phyloP scores from a whole-genome alignment of 2,113 vertebrate species.

The Pampusana beccarii region DNA sequence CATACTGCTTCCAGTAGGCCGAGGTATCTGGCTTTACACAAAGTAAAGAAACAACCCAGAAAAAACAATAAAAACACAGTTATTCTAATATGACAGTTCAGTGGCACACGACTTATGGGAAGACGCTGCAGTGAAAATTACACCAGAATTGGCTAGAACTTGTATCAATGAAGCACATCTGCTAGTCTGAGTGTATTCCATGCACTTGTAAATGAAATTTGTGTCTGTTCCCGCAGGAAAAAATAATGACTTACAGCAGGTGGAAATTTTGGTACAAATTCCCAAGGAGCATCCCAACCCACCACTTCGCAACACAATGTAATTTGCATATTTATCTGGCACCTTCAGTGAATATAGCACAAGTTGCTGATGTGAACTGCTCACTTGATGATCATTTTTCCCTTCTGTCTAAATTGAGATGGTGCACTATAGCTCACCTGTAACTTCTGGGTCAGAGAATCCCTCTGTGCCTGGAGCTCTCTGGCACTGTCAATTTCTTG shows the following conservation, averaged over 20 bases:
- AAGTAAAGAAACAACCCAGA: not conserved
- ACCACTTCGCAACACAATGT: not conserved
- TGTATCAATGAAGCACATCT: not conserved
- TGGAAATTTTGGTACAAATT: not conserved
- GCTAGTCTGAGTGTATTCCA: not conserved
- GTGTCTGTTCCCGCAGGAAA: not conserved
- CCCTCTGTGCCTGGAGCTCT: constrained; percentile 94
- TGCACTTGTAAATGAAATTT: not conserved
- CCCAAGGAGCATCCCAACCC: not conserved
- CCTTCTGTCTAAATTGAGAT: not conserved
- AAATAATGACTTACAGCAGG: not conserved
- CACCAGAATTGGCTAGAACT: not conserved
- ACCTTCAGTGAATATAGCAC: not conserved
- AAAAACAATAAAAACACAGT: not conserved
- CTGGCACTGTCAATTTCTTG: constrained; percentile 94
- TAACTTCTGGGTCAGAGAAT: constrained; percentile 92
- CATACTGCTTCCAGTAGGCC: not conserved
- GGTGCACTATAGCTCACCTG: constrained; percentile 77
- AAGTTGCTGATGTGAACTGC: not conserved
- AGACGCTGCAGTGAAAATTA: not conserved
- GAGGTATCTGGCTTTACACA: not conserved
- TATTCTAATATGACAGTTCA: not conserved
- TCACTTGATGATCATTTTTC: not conserved
- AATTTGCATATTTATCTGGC: not conserved
- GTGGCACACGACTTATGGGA: not conserved